These are phyloP conservation scores for Automeris io DNA, from an alignment of 2,888 invertebrate species.

Conservation along the genomic window DNA sequence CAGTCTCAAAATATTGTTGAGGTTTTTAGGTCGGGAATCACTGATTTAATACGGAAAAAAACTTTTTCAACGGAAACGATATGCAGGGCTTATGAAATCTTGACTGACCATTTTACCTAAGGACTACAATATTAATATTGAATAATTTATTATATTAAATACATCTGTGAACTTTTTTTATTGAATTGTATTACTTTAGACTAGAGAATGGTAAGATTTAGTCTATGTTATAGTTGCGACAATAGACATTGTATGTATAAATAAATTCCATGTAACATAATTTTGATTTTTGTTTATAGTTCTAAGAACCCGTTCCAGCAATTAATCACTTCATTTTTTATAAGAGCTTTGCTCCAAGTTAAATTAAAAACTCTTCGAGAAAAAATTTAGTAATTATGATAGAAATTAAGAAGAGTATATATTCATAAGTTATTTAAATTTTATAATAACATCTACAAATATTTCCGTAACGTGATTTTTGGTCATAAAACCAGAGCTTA, in stretches of 20 bases:
- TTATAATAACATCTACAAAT: too few relatives aligned
- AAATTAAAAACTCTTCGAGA: constrained; percentile 25
- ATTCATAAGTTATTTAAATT: too few relatives aligned
- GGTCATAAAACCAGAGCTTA: too few relatives aligned
- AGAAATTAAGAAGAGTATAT: too few relatives aligned
- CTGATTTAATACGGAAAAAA: too few relatives aligned
- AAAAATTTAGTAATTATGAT: too few relatives aligned
- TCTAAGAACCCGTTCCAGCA: constrained; percentile 51
- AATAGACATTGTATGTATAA: constrained; percentile 34
- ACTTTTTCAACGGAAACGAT: too few relatives aligned
- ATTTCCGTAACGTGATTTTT: too few relatives aligned
- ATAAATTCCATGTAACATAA: constrained; percentile 22
- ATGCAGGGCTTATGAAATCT: background rate
- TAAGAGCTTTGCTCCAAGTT: constrained; percentile 36
- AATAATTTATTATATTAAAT: constrained; percentile 28
- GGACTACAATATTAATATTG: constrained; percentile 17
- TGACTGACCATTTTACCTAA: background rate
- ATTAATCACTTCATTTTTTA: constrained; percentile 24
- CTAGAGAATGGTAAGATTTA: constrained; percentile 67
- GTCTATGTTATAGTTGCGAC: constrained; percentile 42
- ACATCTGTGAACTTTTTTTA: constrained; percentile 4
- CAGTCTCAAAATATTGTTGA: too few relatives aligned
- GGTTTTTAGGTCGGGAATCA: too few relatives aligned
- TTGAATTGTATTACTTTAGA: constrained; percentile 50
- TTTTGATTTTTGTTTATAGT: constrained; percentile 35